A percentile compares a stretch with the other conserved stretches of the same genome.
Evolutionary conservation across 2,888 invertebrate species (phyloP).

Genomic region (Ptilodon capucinus): DNA sequence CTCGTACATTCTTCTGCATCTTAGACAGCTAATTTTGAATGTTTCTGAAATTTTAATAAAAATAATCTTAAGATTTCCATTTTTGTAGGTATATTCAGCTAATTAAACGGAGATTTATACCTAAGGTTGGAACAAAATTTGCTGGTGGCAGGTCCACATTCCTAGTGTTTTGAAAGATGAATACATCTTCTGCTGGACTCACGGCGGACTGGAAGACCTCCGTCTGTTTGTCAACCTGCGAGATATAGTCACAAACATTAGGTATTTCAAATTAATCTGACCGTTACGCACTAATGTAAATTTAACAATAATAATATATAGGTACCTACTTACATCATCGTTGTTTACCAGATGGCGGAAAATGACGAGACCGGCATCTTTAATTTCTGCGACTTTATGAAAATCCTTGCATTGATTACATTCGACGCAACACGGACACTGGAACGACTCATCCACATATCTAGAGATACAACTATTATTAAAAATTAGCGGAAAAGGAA

Average conservation of each 20-base stretch:
- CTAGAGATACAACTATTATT: background rate
- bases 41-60: slow-evolving; percentile 40
- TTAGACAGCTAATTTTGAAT: slow-evolving; percentile 47
- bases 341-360: background rate
- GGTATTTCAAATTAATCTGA: background rate
- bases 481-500: background rate
- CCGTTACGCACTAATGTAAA: background rate
- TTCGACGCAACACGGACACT: background rate
- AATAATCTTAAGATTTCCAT: background rate
- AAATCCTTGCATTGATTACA: background rate
- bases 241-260: background rate
- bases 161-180: background rate
- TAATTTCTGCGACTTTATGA: background rate
- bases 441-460: background rate
- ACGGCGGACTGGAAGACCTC: background rate
- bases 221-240: background rate
- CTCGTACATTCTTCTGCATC: slow-evolving; percentile 52
- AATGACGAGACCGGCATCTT: background rate
- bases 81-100: background rate
- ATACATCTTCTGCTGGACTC: background rate
- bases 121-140: background rate
- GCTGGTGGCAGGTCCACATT: background rate
- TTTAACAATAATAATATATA: background rate
- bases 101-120: background rate
- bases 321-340: background rate